These are phyloP conservation scores for Ariolimax columbianus DNA, from an alignment of 2,888 invertebrate genomes.

Conservation along the genomic window DNA sequence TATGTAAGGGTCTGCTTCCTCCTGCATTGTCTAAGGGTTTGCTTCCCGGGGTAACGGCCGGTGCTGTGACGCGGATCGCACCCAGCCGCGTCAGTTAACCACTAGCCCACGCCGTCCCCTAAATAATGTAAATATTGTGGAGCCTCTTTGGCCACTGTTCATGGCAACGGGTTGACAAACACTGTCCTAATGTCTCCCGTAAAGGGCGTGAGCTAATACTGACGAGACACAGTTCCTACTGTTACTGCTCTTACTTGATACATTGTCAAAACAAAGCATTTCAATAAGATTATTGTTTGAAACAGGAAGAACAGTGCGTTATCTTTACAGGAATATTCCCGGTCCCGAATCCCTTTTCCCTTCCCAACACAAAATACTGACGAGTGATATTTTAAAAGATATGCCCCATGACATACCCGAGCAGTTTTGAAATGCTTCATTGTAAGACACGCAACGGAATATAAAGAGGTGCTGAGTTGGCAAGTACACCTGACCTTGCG, in stretches of 20 bases:
- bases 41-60: too few relatives aligned
- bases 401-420: background rate
- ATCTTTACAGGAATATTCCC: background rate
- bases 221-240: background rate
- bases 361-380: background rate
- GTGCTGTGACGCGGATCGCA: too few relatives aligned
- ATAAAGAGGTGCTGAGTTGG: background rate
- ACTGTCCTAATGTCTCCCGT: background rate
- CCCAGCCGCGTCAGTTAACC: too few relatives aligned
- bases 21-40: too few relatives aligned
- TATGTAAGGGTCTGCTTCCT: too few relatives aligned
- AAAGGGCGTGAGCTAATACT: background rate
- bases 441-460: background rate
- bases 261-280: background rate
- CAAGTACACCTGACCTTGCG: background rate
- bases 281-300: background rate
- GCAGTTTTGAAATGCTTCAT: background rate
- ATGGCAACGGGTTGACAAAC: too few relatives aligned
- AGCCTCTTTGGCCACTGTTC: too few relatives aligned
- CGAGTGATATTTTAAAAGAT: background rate
- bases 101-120: too few relatives aligned
- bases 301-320: background rate
- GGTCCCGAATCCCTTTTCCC: background rate
- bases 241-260: background rate
- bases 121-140: too few relatives aligned